Base-by-base conservation (phyloP, 2,113 vertebrate species). In the Dasyurus viverrinus region DNA sequence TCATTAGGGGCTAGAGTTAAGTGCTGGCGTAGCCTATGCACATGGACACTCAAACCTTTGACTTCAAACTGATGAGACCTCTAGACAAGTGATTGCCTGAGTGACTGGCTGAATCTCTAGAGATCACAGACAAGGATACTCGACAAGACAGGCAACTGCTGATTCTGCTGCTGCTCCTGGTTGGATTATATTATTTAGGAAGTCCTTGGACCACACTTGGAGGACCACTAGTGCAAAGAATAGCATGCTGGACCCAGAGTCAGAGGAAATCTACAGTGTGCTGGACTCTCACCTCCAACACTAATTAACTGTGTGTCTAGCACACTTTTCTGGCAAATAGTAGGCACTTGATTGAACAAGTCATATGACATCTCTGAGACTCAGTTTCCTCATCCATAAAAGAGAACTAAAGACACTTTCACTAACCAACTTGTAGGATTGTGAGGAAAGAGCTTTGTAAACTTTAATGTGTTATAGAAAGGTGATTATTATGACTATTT, bases 1-100 rank as follows among this genome's bases (percentile, higher is more conserved):
- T 76, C 6, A 42, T 7, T 42, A 16, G 16, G 89, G 48, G 60
- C 93, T 95, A 91, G 53, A 96, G 95, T 97, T 95, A 98, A 96
- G 97, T 94, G 96, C 93, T 94, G 46, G 57, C 91, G 92, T 95
- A 95, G 96, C 95, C 97, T 90, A 53, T 95, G 36, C 96, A 97
- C 96, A 96, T 98, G 97, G 95, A 96, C 89, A 95, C 89, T 94
- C 30, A 91, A 42, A 92, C 97, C 95, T 98, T 95, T 98, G 97
- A 98, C 95, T 95, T 26, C 90, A 94, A 54, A 54, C 91, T 95
- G 30, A 91, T 54, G 92, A 95, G 91, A 54, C 50, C 52, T 96
- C 90, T 60, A 3, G 68, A 19, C 30, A n/a, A 76, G 5, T 11
- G 14, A 76, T 5, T n/a, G 14, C 16, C n/a, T 42, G 68, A 76